Conservation (phyloP, 2,797 vertebrate genomes). For the Coracias cyanogaster region DNA sequence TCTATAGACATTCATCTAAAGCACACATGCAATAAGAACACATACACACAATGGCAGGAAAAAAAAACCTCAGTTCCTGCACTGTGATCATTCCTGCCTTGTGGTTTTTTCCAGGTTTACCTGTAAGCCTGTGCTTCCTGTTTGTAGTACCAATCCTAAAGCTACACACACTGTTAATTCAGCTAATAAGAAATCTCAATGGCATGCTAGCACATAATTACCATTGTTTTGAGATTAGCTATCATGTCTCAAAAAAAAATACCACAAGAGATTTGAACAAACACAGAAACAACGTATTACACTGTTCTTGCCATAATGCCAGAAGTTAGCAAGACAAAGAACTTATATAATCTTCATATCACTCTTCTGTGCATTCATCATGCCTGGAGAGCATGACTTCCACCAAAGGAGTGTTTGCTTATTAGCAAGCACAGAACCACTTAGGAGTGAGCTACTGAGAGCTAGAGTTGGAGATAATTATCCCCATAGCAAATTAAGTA, state of each 20-base stretch:
- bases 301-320: not conserved
- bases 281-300: not conserved
- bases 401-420: not conserved
- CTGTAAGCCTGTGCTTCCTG: not conserved
- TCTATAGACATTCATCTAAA: not conserved
- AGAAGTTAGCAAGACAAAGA: conserved; percentile 5
- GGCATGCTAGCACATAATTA: not conserved
- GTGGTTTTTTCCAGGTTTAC: not conserved
- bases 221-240: not conserved
- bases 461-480: not conserved
- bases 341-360: not conserved
- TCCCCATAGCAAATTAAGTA: not conserved
- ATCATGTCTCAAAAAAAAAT: not conserved
- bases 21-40: not conserved
- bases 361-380: not conserved
- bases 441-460: not conserved
- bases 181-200: not conserved
- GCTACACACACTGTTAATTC: not conserved
- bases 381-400: not conserved
- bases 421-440: not conserved
- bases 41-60: fast-evolving
- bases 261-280: not conserved
- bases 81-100: not conserved
- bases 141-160: not conserved
- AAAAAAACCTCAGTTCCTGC: not conserved